Percentiles rank a stretch among this genome's conserved stretches.
These are phyloP conservation scores for Spisula subtruncata DNA, from an alignment of 2,888 invertebrate species.

Conservation along the genomic window DNA sequence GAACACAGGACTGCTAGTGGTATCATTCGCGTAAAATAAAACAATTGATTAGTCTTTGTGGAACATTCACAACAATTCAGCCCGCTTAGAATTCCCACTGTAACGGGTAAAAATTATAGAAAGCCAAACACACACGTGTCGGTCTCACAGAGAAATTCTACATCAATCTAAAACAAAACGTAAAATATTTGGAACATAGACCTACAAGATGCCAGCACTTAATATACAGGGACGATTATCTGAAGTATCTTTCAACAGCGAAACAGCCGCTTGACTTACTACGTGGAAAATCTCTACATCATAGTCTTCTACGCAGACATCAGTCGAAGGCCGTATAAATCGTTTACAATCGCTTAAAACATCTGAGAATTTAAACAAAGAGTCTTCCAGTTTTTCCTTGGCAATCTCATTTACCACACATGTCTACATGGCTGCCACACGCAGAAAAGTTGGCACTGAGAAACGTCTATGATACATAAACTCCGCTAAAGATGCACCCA, in stretches of 20 bases:
- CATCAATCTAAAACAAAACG: background rate
- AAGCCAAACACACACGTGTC: too few relatives aligned
- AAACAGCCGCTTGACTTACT: background rate
- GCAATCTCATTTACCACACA: constrained; percentile 40
- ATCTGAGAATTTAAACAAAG: constrained; percentile 18
- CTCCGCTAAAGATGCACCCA: background rate
- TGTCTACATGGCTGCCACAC: constrained; percentile 44
- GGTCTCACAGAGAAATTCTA: too few relatives aligned
- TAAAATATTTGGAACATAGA: background rate
- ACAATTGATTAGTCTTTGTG: too few relatives aligned
- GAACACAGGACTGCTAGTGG: too few relatives aligned
- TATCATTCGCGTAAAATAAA: too few relatives aligned
- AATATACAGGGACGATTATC: background rate
- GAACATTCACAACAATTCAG: too few relatives aligned
- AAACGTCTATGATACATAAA: constrained; percentile 29
- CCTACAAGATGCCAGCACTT: background rate
- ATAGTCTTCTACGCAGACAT: background rate
- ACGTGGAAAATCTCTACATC: constrained; percentile 10
- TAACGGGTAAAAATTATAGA: too few relatives aligned
- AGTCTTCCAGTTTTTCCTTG: constrained; percentile 9
- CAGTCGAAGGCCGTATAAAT: background rate
- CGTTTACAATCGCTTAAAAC: background rate
- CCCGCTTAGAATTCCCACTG: too few relatives aligned
- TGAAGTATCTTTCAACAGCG: background rate
- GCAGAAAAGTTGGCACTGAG: constrained; percentile 39